A percentile compares a stretch with the other conserved stretches of the same genome.
Evolutionary conservation across 2,113 vertebrate genomes (phyloP).

Genomic region (Lampris megalopsis): DNA sequence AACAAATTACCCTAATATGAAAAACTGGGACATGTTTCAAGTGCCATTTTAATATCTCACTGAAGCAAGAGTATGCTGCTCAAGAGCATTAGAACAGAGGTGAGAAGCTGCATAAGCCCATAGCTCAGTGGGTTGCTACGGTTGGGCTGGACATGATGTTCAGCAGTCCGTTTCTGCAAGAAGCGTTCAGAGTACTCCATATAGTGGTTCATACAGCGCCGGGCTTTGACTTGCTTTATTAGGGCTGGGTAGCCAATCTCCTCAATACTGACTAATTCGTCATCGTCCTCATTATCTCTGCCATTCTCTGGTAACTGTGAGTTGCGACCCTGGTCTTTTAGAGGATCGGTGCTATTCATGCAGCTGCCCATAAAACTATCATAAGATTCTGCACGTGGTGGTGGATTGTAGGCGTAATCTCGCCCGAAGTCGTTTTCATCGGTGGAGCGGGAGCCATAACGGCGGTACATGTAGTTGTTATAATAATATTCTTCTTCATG

Average conservation of each 20-base stretch:
- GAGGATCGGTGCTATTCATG: constrained; percentile 69
- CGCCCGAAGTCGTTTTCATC: constrained; percentile 73
- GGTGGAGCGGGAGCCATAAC: constrained; percentile 72
- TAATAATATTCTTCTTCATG: constrained; percentile 78
- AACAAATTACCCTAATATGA: constrained; percentile 23
- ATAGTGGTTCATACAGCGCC: constrained; percentile 72
- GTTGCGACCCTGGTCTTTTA: constrained; percentile 41
- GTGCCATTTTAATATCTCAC: constrained; percentile 41
- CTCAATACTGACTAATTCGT: constrained; percentile 75
- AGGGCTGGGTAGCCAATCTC: constrained; percentile 79
- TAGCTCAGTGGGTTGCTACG: constrained; percentile 31
- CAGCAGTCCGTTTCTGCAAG: constrained; percentile 64
- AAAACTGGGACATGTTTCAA: neutral
- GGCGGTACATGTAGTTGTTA: constrained; percentile 83
- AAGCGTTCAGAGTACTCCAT: constrained; percentile 69
- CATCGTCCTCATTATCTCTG: constrained; percentile 22
- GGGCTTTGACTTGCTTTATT: constrained; percentile 73
- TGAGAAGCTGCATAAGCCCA: constrained; percentile 54
- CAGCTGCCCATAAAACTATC: constrained; percentile 76
- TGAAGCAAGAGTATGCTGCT: constrained; percentile 76
- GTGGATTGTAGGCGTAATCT: constrained; percentile 71
- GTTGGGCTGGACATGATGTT: constrained; percentile 11
- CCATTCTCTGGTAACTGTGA: neutral
- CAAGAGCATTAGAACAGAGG: constrained; percentile 60
- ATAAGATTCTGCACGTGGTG: constrained; percentile 67